A percentile compares a stretch with the other conserved stretches of the same genome.
These are phyloP conservation scores for Tragopan temminckii DNA, from an alignment of 2,797 vertebrate species.

Conservation along the genomic window DNA sequence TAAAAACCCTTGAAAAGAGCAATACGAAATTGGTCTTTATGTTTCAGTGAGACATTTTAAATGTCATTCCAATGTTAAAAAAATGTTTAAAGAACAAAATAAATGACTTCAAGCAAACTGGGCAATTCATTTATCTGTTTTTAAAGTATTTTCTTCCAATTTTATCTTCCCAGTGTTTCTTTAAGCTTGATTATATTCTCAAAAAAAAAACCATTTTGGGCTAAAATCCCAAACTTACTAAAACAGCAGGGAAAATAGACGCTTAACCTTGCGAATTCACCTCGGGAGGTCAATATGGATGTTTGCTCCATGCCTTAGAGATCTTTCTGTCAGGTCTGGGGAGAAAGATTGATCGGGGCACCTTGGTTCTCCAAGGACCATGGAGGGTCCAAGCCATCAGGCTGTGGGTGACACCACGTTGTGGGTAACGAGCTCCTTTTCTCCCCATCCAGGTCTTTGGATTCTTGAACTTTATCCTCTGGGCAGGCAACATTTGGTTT, in stretches of 20 bases:
- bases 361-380: rapidly evolving
- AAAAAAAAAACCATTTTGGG: not conserved
- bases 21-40: not conserved
- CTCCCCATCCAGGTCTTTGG: slow-evolving; percentile 89
- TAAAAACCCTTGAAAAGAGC: not conserved
- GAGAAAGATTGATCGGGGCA: not conserved
- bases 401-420: rapidly evolving
- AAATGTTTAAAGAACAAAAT: not conserved
- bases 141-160: not conserved
- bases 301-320: not conserved
- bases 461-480: slow-evolving; percentile 97
- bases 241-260: not conserved
- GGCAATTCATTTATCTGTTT: not conserved
- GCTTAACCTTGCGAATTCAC: not conserved
- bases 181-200: not conserved
- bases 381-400: rapidly evolving
- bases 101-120: not conserved
- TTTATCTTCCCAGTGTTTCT: not conserved
- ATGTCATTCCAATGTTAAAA: not conserved
- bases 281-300: not conserved
- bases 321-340: rapidly evolving
- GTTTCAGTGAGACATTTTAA: not conserved
- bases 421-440: not conserved
- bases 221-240: not conserved
- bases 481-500: slow-evolving; percentile 99